Evolutionary conservation across 1,140 invertebrate species (phyloP).

Genomic region (Camponotus floridanus): DNA sequence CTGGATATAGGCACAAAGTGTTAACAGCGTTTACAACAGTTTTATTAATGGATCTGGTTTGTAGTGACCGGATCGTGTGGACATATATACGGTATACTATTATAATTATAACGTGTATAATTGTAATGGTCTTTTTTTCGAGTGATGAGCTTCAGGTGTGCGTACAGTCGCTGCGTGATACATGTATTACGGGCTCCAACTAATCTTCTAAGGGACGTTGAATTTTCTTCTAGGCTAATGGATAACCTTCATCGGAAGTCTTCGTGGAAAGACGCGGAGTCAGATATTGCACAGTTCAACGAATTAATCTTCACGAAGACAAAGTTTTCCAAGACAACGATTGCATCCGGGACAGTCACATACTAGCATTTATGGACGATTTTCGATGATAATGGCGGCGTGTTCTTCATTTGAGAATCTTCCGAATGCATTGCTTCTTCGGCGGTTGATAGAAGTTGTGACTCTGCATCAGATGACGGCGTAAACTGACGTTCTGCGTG

Average conservation of each 20-base stretch:
- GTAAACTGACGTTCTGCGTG: slow-evolving; percentile 83
- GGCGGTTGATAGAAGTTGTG: slow-evolving; percentile 81
- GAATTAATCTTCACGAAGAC: slow-evolving; percentile 23
- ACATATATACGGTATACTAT: neutral
- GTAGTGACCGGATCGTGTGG: neutral
- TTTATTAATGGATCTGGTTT: slow-evolving; percentile 35
- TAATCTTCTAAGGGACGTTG: slow-evolving; percentile 41
- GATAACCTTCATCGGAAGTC: too few relatives aligned
- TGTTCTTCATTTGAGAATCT: slow-evolving; percentile 44
- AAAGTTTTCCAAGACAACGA: neutral
- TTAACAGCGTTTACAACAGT: slow-evolving; percentile 41
- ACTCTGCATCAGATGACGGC: slow-evolving; percentile 79
- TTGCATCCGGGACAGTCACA: neutral
- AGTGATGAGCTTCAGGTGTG: slow-evolving; percentile 10
- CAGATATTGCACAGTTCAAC: neutral
- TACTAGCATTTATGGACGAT: neutral
- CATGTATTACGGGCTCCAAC: neutral
- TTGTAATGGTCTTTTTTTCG: slow-evolving; percentile 12
- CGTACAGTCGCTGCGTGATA: neutral
- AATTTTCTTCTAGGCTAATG: slow-evolving; percentile 29
- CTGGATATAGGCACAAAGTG: slow-evolving; percentile 33
- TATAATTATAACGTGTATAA: neutral
- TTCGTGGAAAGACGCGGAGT: neutral
- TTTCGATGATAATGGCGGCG: neutral
- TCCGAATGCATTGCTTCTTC: slow-evolving; percentile 49